Evolutionary conservation across 2,797 vertebrate species (phyloP).

Genomic region (Melanotaenia maccullochi): DNA sequence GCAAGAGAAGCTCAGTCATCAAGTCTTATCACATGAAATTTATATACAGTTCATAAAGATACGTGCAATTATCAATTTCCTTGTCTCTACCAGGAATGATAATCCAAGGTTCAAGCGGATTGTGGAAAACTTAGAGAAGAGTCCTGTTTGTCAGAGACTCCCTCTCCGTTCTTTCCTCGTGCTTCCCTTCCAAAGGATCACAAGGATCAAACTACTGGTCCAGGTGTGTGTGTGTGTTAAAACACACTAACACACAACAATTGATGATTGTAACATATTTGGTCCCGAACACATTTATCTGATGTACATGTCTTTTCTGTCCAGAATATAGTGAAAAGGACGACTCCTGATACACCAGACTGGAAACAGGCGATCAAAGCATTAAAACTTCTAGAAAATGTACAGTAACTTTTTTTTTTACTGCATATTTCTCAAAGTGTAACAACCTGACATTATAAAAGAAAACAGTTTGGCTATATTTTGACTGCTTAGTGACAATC

Average conservation of each 20-base stretch:
- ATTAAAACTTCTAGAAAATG: conserved; percentile 91
- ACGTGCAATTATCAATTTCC: neutral
- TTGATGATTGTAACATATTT: neutral
- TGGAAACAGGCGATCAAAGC: conserved; percentile 91
- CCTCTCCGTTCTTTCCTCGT: conserved; percentile 97
- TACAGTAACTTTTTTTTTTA: conserved; percentile 42
- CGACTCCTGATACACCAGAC: conserved; percentile 86
- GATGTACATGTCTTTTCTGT: conserved; percentile 12
- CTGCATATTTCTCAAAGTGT: neutral
- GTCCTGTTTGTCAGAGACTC: conserved; percentile 91
- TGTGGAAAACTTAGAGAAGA: conserved; percentile 91
- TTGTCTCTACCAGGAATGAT: conserved; percentile 80
- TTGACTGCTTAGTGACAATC: neutral
- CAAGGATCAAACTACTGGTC: conserved; percentile 93
- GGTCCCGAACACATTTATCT: conserved; percentile 10
- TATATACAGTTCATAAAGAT: neutral
- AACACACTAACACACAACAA: neutral
- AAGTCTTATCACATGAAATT: neutral
- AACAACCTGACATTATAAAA: no score
- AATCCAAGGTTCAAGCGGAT: conserved; percentile 88
- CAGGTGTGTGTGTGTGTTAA: conserved; percentile 83
- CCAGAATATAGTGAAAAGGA: conserved; percentile 96
- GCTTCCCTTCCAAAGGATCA: conserved; percentile 97
- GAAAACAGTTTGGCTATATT: neutral
- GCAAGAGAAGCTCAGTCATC: neutral